phyloP scores from a whole-genome alignment of 2,797 vertebrate genomes.

The Sardinella longiceps region DNA sequence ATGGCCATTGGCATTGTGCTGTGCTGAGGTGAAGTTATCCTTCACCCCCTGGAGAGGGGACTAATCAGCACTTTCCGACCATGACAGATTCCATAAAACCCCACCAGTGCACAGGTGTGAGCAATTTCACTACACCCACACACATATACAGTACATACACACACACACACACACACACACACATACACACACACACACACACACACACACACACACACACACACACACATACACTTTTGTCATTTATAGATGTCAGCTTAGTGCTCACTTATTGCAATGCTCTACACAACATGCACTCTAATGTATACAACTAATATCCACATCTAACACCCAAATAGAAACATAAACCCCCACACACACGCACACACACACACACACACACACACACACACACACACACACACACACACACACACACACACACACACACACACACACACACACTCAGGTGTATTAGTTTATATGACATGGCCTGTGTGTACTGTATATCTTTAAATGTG shows the following conservation, averaged over 20 bases:
- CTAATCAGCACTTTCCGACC: background rate
- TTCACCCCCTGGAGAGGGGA: background rate
- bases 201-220: slow-evolving; percentile 22
- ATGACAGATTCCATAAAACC: background rate
- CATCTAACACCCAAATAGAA: slow-evolving; percentile 30
- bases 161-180: background rate
- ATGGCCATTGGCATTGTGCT: background rate
- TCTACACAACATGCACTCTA: too few relatives aligned
- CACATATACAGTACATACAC: background rate
- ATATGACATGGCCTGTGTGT: background rate
- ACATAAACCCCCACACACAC: background rate
- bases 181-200: background rate
- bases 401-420: background rate
- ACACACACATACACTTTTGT: slow-evolving; percentile 26
- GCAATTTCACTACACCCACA: too few relatives aligned
- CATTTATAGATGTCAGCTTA: too few relatives aligned
- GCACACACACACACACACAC: background rate
- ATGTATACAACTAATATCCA: too few relatives aligned
- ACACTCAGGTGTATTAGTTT: background rate
- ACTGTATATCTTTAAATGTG: background rate
- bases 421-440: background rate
- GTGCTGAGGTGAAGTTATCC: background rate
- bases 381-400: background rate
- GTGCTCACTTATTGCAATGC: too few relatives aligned
- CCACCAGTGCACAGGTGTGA: too few relatives aligned